A percentile compares a stretch with the other conserved stretches of the same genome.
Evolutionary conservation across 64 coral and sea anemone species (phyloP).

Genomic region (Acropora tenuis): DNA sequence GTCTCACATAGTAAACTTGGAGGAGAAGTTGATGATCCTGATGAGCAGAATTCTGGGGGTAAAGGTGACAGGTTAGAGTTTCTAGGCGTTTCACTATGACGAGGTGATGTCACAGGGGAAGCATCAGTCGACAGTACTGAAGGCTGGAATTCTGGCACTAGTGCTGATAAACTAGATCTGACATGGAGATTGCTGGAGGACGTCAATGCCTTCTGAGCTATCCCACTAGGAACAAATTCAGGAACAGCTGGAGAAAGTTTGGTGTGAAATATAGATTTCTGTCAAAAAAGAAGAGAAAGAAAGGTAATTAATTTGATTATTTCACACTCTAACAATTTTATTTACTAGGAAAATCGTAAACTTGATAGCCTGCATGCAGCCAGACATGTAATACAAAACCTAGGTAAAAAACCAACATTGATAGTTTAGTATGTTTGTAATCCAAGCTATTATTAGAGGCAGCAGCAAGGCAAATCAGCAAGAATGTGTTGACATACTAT

Average conservation of each 20-base stretch:
- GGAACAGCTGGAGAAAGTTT: constrained; percentile 37
- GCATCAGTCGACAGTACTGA: background rate
- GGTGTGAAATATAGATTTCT: background rate
- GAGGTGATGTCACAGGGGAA: background rate
- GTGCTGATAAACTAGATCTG: background rate
- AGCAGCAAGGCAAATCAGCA: too few relatives aligned
- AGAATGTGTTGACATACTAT: too few relatives aligned
- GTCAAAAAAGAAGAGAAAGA: background rate
- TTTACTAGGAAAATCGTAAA: too few relatives aligned
- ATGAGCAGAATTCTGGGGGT: constrained; percentile 13
- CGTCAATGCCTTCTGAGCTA: background rate
- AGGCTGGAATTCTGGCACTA: constrained; percentile 36
- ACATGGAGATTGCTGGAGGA: background rate
- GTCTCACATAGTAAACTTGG: background rate
- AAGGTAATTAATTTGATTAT: background rate
- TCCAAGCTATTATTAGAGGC: too few relatives aligned
- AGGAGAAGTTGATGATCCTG: background rate
- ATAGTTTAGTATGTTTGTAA: too few relatives aligned
- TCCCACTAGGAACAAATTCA: constrained; percentile 15
- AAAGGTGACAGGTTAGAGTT: constrained; percentile 2
- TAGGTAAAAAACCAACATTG: too few relatives aligned
- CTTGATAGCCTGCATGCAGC: too few relatives aligned
- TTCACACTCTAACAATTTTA: too few relatives aligned
- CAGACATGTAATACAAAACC: too few relatives aligned
- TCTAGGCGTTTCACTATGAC: background rate